Percentiles rank a stretch among this genome's conserved stretches.
phyloP scores from a whole-genome alignment of 2,113 vertebrate genomes.

The Dicerorhinus sumatrensis region DNA sequence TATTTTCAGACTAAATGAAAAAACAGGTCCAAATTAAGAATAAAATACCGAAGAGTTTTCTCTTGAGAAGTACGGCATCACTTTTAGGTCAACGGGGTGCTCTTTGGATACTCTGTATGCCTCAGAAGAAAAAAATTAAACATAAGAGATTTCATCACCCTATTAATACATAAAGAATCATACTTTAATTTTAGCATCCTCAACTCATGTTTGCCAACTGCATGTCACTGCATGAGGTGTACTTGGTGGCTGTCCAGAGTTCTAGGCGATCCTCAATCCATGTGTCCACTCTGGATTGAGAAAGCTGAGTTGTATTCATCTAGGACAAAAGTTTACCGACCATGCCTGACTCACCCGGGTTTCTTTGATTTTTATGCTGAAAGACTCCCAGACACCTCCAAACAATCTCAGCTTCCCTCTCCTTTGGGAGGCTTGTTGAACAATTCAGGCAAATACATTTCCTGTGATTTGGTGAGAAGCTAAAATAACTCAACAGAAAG shows the following conservation, averaged over 20 bases:
- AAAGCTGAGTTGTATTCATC: conserved; percentile 3
- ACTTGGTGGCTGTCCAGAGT: not conserved
- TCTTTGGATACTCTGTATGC: not conserved
- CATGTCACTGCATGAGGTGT: not conserved
- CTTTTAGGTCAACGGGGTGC: not conserved
- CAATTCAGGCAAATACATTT: conserved; percentile 32
- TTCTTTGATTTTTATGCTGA: conserved; percentile 48
- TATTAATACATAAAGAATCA: conserved; percentile 35
- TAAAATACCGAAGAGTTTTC: conserved; percentile 5
- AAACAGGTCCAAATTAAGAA: conserved; percentile 20
- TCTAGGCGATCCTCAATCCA: not conserved
- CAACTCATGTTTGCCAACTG: conserved; percentile 6
- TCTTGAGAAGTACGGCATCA: not conserved
- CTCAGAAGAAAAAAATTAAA: conserved; percentile 37
- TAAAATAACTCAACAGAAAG: conserved; percentile 28
- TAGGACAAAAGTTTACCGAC: conserved; percentile 15
- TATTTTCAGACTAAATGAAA: conserved; percentile 32
- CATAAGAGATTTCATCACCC: not conserved
- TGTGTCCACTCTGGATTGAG: not conserved
- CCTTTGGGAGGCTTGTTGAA: not conserved
- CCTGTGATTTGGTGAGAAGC: conserved; percentile 50
- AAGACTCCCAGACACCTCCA: conserved; percentile 4
- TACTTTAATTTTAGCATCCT: conserved; percentile 30
- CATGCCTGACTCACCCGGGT: not conserved
- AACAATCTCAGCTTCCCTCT: conserved; percentile 34